Evolutionary conservation across 2,888 invertebrate species (phyloP).

Genomic region (Temnothorax rugatulus): DNA sequence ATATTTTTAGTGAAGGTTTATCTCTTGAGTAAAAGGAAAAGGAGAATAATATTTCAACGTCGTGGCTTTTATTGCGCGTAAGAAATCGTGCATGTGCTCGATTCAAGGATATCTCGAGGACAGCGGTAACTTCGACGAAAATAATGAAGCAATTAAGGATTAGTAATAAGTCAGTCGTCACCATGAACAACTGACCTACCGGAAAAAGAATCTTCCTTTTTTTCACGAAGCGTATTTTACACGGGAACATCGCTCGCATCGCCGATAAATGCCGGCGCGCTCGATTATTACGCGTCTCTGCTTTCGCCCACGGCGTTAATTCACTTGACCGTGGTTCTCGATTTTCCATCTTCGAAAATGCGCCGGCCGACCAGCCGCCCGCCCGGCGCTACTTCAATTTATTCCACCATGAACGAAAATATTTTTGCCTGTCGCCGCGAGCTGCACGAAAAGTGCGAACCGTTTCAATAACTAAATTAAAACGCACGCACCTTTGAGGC

Average conservation of each 20-base stretch:
- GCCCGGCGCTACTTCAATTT: slow-evolving; percentile 10
- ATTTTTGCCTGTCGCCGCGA: slow-evolving; percentile 49
- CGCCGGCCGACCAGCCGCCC: background rate
- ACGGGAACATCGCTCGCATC: background rate
- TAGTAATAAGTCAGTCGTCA: slow-evolving; percentile 36
- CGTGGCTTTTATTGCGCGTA: background rate
- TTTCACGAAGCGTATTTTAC: background rate
- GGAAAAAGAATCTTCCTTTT: background rate
- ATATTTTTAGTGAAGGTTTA: background rate
- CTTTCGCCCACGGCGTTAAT: slow-evolving; percentile 48
- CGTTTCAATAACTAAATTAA: slow-evolving; percentile 40
- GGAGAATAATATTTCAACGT: slow-evolving; percentile 24
- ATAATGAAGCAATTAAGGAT: slow-evolving; percentile 46
- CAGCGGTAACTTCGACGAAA: slow-evolving; percentile 17
- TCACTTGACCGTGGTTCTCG: slow-evolving; percentile 41
- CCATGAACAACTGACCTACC: background rate
- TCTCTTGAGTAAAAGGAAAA: background rate
- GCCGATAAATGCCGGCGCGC: slow-evolving; percentile 57
- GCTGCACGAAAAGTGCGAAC: slow-evolving; percentile 24
- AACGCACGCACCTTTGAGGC: background rate
- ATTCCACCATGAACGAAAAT: slow-evolving; percentile 40
- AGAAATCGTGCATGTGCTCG: background rate
- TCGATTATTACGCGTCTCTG: slow-evolving; percentile 55
- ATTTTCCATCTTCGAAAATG: slow-evolving; percentile 44
- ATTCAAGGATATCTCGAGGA: slow-evolving; percentile 19